phyloP scores from a whole-genome alignment of 2,888 invertebrate species.

The Peribatodes rhomboidaria region DNA sequence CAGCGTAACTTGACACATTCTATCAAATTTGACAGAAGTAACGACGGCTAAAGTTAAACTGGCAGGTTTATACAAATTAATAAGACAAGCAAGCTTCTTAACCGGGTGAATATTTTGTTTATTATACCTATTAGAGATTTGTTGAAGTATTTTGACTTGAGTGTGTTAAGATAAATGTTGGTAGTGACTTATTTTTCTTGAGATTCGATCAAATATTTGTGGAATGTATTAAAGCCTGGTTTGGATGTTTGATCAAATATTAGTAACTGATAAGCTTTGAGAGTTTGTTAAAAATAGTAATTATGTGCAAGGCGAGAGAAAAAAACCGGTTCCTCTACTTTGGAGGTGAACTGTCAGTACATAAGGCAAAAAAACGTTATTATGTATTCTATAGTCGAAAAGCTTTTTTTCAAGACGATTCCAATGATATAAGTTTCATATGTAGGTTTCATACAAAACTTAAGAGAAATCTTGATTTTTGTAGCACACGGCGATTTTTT shows the following conservation, averaged over 20 bases:
- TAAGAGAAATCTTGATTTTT: too few species aligned
- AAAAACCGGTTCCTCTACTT: too few species aligned
- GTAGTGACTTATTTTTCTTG: constrained; percentile 61
- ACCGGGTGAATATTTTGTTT: constrained; percentile 84
- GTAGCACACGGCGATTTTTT: too few species aligned
- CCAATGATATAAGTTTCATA: too few species aligned
- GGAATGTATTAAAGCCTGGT: constrained; percentile 66
- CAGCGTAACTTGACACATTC: constrained; percentile 27
- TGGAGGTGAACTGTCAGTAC: too few species aligned
- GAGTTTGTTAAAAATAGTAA: constrained; percentile 1
- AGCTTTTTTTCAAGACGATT: too few species aligned
- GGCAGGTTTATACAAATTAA: constrained; percentile 75
- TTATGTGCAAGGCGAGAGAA: not conserved
- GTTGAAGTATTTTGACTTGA: constrained; percentile 78
- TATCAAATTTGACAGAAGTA: not conserved
- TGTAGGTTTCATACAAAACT: too few species aligned
- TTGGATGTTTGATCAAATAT: constrained; percentile 65
- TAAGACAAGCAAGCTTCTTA: constrained; percentile 84
- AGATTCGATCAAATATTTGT: constrained; percentile 69
- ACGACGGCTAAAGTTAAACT: constrained; percentile 48
- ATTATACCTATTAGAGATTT: constrained; percentile 85
- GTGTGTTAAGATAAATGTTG: constrained; percentile 77
- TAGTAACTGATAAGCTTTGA: constrained; percentile 55
- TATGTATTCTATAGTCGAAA: not conserved
- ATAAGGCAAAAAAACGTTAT: too few species aligned